Percentiles rank a stretch among this genome's conserved stretches.
phyloP scores from a whole-genome alignment of 2,113 vertebrate genomes.

The Panthera uncia region DNA sequence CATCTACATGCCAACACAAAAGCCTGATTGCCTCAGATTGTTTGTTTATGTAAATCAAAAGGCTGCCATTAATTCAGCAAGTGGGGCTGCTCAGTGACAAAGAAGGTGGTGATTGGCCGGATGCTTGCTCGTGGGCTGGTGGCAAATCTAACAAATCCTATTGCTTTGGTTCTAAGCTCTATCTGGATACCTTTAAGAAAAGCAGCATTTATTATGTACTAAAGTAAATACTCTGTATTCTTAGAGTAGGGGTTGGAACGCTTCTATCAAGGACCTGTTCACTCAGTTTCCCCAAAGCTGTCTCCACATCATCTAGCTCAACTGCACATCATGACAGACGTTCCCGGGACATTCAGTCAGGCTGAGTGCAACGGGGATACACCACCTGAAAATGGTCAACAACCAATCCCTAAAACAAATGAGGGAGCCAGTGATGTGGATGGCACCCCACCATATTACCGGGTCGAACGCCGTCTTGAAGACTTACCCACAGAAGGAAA shows the following conservation, averaged over 20 bases:
- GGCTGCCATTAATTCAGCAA: slow-evolving; percentile 82
- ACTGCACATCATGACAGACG: slow-evolving; percentile 83
- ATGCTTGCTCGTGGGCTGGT: slow-evolving; percentile 18
- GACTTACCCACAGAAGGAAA: background rate
- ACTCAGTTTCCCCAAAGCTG: background rate
- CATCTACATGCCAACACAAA: slow-evolving; percentile 84
- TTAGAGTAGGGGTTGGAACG: background rate
- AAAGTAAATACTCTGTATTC: background rate
- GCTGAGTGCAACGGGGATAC: slow-evolving; percentile 78
- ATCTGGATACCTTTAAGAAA: slow-evolving; percentile 23
- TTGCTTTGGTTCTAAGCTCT: slow-evolving; percentile 55
- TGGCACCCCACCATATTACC: background rate
- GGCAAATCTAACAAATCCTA: slow-evolving; percentile 67
- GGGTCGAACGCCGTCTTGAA: background rate
- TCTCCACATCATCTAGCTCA: background rate
- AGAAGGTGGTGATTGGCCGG: slow-evolving; percentile 73
- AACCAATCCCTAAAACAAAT: slow-evolving; percentile 72
- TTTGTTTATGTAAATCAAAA: slow-evolving; percentile 87
- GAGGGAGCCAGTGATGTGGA: slow-evolving; percentile 62
- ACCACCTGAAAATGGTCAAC: slow-evolving; percentile 30
- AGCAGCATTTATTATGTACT: background rate
- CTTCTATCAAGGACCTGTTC: background rate
- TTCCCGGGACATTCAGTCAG: background rate
- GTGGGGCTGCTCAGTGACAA: slow-evolving; percentile 55
- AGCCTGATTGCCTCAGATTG: slow-evolving; percentile 82